A percentile compares a stretch with the other conserved stretches of the same genome.
phyloP scores from a whole-genome alignment of 2,113 vertebrate genomes.

The Mandrillus leucophaeus region DNA sequence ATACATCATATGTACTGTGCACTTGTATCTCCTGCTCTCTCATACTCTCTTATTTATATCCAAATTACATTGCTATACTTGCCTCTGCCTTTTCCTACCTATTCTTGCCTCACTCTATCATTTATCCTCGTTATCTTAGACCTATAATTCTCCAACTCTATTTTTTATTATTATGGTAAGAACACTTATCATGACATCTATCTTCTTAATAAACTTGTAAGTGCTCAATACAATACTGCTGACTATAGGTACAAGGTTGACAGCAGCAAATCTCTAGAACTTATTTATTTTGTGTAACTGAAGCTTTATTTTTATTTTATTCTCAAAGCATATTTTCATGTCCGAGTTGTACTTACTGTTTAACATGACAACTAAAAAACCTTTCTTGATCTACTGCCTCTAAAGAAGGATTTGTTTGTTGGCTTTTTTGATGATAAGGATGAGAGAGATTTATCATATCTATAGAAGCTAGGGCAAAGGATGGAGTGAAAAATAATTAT shows the following conservation, averaged over 20 bases:
- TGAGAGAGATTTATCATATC: not conserved
- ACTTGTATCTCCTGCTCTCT: not conserved
- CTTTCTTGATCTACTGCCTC: not conserved
- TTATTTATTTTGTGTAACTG: not conserved
- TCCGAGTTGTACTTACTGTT: not conserved
- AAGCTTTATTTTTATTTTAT: not conserved
- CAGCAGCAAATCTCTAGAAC: not conserved
- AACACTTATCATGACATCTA: not conserved
- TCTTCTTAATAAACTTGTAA: not conserved
- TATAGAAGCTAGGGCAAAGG: not conserved
- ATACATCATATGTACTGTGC: too few relatives aligned
- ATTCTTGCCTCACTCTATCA: not conserved
- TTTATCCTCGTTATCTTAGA: not conserved
- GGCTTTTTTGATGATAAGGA: not conserved
- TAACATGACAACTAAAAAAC: not conserved
- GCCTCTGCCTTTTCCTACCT: not conserved
- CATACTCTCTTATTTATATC: not conserved
- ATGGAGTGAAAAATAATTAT: not conserved
- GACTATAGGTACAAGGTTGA: rapidly evolving
- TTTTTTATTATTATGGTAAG: not conserved
- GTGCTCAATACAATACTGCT: not conserved
- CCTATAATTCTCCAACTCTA: not conserved
- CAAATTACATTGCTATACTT: not conserved
- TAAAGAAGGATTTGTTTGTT: not conserved
- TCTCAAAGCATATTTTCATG: not conserved